These are phyloP conservation scores for Engraulis encrasicolus DNA, from an alignment of 2,113 vertebrate genomes.

Conservation along the genomic window DNA sequence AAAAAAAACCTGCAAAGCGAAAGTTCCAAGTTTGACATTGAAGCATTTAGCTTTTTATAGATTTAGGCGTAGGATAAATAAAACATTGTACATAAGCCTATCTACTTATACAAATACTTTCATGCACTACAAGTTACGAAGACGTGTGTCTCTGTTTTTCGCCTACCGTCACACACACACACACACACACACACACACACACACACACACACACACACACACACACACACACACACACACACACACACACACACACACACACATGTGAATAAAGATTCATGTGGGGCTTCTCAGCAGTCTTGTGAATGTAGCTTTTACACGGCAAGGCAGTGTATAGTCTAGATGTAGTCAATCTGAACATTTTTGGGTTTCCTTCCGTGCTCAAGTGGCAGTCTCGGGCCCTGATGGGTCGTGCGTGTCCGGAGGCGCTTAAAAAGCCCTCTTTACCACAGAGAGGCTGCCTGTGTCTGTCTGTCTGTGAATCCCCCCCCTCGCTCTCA, in stretches of 20 bases:
- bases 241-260: constrained; percentile 56
- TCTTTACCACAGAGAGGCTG: background rate
- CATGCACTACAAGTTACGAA: constrained; percentile 26
- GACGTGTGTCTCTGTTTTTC: background rate
- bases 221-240: no score
- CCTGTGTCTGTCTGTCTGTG: no score
- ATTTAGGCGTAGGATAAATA: constrained; percentile 46
- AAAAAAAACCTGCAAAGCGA: background rate
- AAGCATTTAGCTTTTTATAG: constrained; percentile 40
- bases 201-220: no score
- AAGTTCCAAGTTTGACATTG: background rate
- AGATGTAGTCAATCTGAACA: constrained; percentile 79
- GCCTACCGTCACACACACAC: no score
- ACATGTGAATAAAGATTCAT: constrained; percentile 62
- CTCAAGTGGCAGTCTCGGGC: constrained; percentile 60
- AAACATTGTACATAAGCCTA: background rate
- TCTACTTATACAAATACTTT: constrained; percentile 15
- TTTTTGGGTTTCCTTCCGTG: constrained; percentile 68
- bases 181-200: no score
- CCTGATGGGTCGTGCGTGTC: constrained; percentile 62
- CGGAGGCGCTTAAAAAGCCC: constrained; percentile 34
- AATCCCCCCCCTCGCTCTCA: background rate
- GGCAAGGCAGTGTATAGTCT: constrained; percentile 85
- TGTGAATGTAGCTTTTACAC: constrained; percentile 58
- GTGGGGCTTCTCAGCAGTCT: constrained; percentile 36